Evolutionary conservation across 1,140 invertebrate genomes (phyloP).

Genomic region (Watersipora subatra): DNA sequence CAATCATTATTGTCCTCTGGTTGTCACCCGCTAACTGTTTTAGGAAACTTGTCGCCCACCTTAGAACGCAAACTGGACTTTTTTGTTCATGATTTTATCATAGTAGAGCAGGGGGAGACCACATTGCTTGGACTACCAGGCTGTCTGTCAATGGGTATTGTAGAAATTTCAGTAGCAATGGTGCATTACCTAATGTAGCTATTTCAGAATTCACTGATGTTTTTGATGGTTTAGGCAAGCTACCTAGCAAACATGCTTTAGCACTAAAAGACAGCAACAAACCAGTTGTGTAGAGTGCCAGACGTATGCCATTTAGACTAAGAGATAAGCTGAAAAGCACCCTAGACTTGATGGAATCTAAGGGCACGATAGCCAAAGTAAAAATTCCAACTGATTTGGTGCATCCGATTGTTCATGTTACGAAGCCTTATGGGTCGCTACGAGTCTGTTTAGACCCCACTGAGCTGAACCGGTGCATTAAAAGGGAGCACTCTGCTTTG

Average conservation of each 20-base stretch:
- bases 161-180: background rate
- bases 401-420: constrained; percentile 14
- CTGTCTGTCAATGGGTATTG: background rate
- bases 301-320: background rate
- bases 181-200: background rate
- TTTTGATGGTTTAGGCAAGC: background rate
- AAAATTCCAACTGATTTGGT: constrained; percentile 20
- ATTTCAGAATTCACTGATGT: background rate
- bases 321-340: background rate
- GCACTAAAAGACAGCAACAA: background rate
- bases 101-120: background rate
- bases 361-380: constrained; percentile 14
- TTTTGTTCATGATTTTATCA: background rate
- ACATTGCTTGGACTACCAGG: background rate
- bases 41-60: background rate
- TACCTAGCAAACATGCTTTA: background rate
- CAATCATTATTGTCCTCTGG: background rate
- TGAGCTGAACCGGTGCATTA: constrained; percentile 17
- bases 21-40: background rate
- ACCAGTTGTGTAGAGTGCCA: background rate
- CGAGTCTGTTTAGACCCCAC: constrained; percentile 18
- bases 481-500: constrained; percentile 12
- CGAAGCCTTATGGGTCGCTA: constrained; percentile 12
- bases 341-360: background rate
- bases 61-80: background rate